Percentiles rank a stretch among this genome's conserved stretches.
These are phyloP conservation scores for Motacilla alba DNA, from an alignment of 2,113 vertebrate genomes.

Conservation along the genomic window DNA sequence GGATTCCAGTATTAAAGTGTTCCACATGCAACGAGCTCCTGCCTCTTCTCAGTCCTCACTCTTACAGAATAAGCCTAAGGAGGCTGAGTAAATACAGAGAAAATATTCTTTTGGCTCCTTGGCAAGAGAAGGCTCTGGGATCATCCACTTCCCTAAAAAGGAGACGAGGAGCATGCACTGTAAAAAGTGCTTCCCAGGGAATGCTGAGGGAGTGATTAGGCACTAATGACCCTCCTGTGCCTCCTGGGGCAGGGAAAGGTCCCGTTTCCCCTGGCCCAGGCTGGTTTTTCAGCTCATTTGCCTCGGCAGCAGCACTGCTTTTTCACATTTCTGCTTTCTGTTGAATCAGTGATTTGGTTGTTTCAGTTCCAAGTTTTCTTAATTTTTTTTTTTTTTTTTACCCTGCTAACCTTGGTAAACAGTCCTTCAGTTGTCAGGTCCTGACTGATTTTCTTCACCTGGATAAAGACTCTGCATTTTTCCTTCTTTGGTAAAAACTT, in stretches of 20 bases:
- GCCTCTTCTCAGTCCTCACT: background rate
- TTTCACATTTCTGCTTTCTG: background rate
- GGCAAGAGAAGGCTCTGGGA: background rate
- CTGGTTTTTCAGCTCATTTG: background rate
- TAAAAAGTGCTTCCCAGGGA: background rate
- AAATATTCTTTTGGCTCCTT: background rate
- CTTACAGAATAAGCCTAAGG: background rate
- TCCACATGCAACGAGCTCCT: fast-evolving
- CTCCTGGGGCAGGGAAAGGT: background rate
- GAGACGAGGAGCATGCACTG: background rate
- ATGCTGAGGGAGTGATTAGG: background rate
- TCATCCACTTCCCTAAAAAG: conserved; percentile 40
- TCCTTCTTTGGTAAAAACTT: conserved; percentile 19
- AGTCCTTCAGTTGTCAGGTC: background rate
- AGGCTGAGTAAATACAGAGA: background rate
- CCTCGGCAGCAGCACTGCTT: background rate
- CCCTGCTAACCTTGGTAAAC: background rate
- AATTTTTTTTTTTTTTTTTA: background rate
- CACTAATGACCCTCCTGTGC: background rate
- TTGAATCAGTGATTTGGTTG: background rate
- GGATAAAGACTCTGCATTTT: background rate
- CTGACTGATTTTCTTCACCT: conserved; percentile 1
- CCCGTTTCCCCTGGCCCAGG: background rate
- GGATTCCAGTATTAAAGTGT: background rate
- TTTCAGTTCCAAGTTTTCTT: conserved; percentile 22